Conservation (phyloP, 1,140 invertebrate genomes). For the Delia radicum region DNA sequence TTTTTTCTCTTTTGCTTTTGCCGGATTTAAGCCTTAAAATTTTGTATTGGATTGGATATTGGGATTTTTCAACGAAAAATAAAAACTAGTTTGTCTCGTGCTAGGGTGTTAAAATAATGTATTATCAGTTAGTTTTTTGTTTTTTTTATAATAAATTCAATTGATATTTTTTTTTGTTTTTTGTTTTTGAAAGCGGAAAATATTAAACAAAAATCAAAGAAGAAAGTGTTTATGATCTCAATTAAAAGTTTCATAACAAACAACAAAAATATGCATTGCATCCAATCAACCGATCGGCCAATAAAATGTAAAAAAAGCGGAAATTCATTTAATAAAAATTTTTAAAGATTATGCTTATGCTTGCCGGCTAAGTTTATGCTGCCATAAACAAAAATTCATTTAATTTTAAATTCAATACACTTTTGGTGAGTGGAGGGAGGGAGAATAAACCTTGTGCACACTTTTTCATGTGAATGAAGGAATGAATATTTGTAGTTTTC, state of each 20-base stretch:
- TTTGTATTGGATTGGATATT: too few relatives aligned
- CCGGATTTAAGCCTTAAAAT: neutral
- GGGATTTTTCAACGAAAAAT: too few relatives aligned
- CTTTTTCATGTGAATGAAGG: too few relatives aligned
- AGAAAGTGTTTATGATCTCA: neutral
- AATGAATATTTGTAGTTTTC: neutral
- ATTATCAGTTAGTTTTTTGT: neutral
- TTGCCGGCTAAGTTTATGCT: neutral
- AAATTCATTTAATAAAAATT: neutral
- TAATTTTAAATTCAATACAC: neutral
- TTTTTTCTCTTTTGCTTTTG: neutral
- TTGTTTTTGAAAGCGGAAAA: neutral
- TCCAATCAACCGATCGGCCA: too few relatives aligned
- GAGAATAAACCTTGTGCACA: too few relatives aligned
- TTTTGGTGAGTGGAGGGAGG: too few relatives aligned
- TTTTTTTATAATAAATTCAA: neutral
- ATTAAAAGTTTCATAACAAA: neutral
- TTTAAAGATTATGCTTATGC: neutral
- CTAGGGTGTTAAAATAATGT: constrained; percentile 15
- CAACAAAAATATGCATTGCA: neutral
- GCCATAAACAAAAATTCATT: neutral
- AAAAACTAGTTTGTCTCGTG: neutral
- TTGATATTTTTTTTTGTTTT: neutral
- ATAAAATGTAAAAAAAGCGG: neutral
- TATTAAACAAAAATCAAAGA: neutral